Evolutionary conservation across 1,140 invertebrate species (phyloP), one percentile per base, ranked within the genome.

Genomic region (Microplitis demolitor): DNA sequence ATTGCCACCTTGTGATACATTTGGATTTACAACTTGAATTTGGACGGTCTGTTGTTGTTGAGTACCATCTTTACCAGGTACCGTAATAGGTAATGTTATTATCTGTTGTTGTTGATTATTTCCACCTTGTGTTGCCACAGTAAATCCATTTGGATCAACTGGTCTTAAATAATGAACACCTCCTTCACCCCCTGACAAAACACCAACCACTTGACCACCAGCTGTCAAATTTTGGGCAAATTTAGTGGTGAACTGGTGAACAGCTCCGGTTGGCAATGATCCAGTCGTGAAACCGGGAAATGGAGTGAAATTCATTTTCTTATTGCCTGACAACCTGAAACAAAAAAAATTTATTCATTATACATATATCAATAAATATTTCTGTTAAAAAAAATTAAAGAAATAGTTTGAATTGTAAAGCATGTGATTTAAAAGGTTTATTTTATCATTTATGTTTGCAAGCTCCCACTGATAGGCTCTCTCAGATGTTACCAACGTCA

Each of bases 111-210:
- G 85, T 53, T 89, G 88, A 69, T 85, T 87, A 56, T 84, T 87
- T 63, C 82, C 75, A 45, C 84, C 78, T 56, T 83, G 83, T 13
- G 70, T 72, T 2, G 85, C 79, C 1, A 88, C 84, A 0, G 88
- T 82, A 69, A 89, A 90, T 0, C 88, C 87, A 77, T 90, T 90
- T 0, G 90, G 89, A 76, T 93, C 92, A 16, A 93, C 84, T 2
- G 92, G 89, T 31, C 92, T 89, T 58, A 94, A 84, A 79, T 93
- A 94, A 78, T 93, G 92, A n/a, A 94, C 90, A 2, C 92, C 92
- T 75, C 90, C 90, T 71, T 93, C 93, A 14, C 91, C 91, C 11
- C 88, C 87, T 3, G 88, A 89, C 3, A 90, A 73, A 13, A 90
- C 84, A 5, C 90, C 90, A 69, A 88, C 88, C 54, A 90, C 89